Evolutionary conservation across 2,888 invertebrate species (phyloP).

Genomic region (Pocota personata): DNA sequence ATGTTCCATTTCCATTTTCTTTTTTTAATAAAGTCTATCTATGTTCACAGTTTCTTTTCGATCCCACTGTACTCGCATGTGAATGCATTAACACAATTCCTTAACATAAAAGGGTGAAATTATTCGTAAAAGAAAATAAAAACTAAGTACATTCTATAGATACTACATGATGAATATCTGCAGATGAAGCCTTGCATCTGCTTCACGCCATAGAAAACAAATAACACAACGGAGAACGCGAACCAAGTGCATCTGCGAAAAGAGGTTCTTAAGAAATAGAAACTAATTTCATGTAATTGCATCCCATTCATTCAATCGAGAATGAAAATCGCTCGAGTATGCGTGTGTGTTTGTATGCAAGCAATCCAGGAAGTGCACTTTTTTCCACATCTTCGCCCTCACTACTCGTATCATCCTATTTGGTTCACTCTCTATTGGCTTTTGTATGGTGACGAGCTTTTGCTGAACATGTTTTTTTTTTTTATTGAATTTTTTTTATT

Average conservation of each 20-base stretch:
- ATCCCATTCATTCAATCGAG: constrained; percentile 56
- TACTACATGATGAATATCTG: neutral
- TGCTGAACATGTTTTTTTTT: neutral
- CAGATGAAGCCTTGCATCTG: constrained; percentile 14
- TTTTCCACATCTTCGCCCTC: constrained; percentile 1
- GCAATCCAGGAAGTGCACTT: constrained; percentile 51
- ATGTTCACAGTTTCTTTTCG: neutral
- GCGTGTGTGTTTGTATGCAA: constrained; percentile 26
- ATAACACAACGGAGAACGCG: neutral
- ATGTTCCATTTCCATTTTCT: too few relatives aligned
- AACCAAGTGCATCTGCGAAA: neutral
- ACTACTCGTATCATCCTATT: neutral
- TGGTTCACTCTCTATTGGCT: constrained; percentile 1
- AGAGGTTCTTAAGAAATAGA: constrained; percentile 20
- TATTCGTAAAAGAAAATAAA: neutral
- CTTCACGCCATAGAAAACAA: neutral
- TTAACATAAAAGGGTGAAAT: neutral
- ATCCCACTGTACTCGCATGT: too few relatives aligned
- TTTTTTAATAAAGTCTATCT: too few relatives aligned
- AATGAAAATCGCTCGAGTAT: constrained; percentile 61
- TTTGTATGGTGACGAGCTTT: constrained; percentile 8
- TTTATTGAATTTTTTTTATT: neutral
- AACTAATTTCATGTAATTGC: constrained; percentile 62
- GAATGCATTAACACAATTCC: neutral
- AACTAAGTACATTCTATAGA: neutral